Evolutionary conservation across 2,113 vertebrate genomes (phyloP).

Genomic region (Furnarius figulus): DNA sequence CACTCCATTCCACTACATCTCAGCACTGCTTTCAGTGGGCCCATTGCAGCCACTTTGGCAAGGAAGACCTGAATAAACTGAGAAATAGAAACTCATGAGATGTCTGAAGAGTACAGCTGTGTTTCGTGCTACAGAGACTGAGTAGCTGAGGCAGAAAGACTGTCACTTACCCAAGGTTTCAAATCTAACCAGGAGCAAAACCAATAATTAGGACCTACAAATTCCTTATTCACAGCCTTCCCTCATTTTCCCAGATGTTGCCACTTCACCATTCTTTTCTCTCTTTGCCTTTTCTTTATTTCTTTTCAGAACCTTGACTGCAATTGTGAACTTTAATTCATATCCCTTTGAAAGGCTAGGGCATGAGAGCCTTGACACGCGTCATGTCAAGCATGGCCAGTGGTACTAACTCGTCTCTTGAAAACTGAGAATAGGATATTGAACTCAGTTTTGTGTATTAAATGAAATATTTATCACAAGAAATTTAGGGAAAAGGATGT

Average conservation of each 20-base stretch:
- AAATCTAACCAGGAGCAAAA: not conserved
- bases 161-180: not conserved
- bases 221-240: not conserved
- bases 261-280: not conserved
- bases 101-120: not conserved
- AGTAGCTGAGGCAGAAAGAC: not conserved
- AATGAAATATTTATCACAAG: conserved; percentile 45
- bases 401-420: not conserved
- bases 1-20: not conserved
- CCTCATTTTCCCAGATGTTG: not conserved
- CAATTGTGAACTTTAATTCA: not conserved
- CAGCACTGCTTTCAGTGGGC: not conserved
- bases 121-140: not conserved
- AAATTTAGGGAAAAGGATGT: conserved; percentile 6
- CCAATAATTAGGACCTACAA: not conserved
- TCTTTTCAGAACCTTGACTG: not conserved
- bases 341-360: not conserved
- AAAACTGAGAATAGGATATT: not conserved
- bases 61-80: not conserved
- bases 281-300: not conserved
- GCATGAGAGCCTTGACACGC: not conserved
- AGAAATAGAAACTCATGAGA: not conserved
- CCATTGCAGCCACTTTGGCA: not conserved
- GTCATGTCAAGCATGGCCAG: not conserved
- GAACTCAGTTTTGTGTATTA: not conserved